Percentiles rank a stretch among this genome's conserved stretches.
Conservation (phyloP, 2,888 invertebrate species). For the Phrixothrix hirtus region DNA sequence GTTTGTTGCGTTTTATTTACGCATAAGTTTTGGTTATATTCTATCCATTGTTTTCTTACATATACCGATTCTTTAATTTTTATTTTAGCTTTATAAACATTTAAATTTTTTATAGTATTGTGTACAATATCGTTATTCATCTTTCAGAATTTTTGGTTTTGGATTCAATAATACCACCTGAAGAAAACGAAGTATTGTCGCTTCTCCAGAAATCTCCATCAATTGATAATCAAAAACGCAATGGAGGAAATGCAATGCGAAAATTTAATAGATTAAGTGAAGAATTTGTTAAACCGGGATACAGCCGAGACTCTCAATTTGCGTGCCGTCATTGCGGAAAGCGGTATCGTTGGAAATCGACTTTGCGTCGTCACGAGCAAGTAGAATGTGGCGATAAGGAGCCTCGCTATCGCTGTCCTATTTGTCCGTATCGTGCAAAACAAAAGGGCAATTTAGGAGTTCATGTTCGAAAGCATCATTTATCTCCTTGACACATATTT, state of each 20-base stretch:
- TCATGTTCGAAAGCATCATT: constrained; percentile 78
- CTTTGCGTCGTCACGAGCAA: constrained; percentile 81
- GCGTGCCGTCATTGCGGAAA: constrained; percentile 82
- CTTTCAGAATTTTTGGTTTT: constrained; percentile 50
- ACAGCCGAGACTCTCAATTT: constrained; percentile 62
- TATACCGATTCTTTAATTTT: too few relatives aligned
- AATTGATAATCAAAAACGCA: constrained; percentile 23
- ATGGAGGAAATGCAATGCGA: constrained; percentile 52
- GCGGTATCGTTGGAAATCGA: constrained; percentile 84
- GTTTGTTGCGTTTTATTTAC: too few relatives aligned
- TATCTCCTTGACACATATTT: too few relatives aligned
- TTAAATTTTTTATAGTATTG: too few relatives aligned
- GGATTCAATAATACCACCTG: constrained; percentile 49
- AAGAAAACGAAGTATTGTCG: constrained; percentile 35
- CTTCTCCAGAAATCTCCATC: constrained; percentile 32
- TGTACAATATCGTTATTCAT: background rate
- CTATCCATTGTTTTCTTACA: too few relatives aligned
- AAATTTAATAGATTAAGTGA: constrained; percentile 35
- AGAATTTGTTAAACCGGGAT: constrained; percentile 41
- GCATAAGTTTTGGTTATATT: too few relatives aligned
- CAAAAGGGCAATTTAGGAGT: constrained; percentile 82
- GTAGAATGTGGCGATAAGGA: constrained; percentile 82
- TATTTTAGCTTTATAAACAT: too few relatives aligned
- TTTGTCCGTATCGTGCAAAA: constrained; percentile 80
- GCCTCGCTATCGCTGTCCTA: constrained; percentile 79